Evolutionary conservation across 2,113 vertebrate species (phyloP).

Genomic region (Talpa occidentalis): DNA sequence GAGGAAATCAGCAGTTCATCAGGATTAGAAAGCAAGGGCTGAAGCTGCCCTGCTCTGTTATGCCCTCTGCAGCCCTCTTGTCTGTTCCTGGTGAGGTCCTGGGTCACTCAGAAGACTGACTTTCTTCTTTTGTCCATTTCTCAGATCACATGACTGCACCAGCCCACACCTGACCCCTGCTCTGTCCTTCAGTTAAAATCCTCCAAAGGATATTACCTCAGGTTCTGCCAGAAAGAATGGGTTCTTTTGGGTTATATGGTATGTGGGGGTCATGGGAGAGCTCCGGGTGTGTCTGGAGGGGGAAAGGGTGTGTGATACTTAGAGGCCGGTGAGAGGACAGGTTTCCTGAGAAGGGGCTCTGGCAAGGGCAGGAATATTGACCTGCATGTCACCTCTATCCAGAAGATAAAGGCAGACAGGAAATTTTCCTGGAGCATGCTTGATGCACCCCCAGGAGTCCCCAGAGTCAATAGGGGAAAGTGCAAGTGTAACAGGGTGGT

Average conservation of each 20-base stretch:
- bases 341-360: neutral
- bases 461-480: neutral
- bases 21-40: neutral
- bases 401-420: neutral
- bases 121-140: neutral
- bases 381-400: neutral
- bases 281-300: neutral
- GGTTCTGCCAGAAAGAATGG: neutral
- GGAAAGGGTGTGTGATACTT: neutral
- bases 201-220: neutral
- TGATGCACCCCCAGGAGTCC: neutral
- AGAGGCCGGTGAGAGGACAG: neutral
- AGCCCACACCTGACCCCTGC: neutral
- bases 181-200: slow-evolving; percentile 7
- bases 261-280: no score
- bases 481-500: no score
- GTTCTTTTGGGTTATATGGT: neutral
- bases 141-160: neutral
- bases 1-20: neutral
- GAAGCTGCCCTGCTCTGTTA: neutral
- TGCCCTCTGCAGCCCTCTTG: neutral
- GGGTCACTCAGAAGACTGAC: neutral
- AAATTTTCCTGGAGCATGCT: neutral
- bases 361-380: neutral
- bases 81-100: neutral